Conservation (phyloP, 1,140 invertebrate species). For the Meloidogyne floridensis region DNA sequence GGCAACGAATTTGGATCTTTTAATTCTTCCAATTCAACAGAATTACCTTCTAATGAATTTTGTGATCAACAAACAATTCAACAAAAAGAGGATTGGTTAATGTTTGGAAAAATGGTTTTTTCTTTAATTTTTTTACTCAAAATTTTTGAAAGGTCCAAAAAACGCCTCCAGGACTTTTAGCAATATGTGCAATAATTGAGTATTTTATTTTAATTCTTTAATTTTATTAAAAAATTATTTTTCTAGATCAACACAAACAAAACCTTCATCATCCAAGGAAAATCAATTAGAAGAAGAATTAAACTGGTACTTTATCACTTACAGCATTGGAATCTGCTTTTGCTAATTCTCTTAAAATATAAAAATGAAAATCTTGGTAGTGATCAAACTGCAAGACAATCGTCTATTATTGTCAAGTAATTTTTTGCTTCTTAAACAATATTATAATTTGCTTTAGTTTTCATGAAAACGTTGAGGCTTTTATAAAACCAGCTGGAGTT, state of each 20-base stretch:
- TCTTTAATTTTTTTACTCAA: no score
- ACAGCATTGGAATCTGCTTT: no score
- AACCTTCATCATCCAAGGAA: not conserved
- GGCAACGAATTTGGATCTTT: not conserved
- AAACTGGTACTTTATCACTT: no score
- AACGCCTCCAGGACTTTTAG: constrained; percentile 16
- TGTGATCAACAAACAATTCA: not conserved
- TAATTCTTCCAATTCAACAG: not conserved
- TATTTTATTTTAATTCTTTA: not conserved
- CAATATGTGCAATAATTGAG: constrained; percentile 5
- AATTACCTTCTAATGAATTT: not conserved
- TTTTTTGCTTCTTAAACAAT: no score
- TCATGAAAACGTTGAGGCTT: no score
- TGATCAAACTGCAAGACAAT: no score
- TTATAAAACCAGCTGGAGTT: no score
- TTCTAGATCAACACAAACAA: not conserved
- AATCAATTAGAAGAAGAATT: not conserved
- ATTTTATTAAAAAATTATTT: no score
- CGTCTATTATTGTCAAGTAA: no score
- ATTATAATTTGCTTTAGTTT: no score
- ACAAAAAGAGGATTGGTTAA: not conserved
- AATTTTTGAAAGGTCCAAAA: constrained; percentile 7
- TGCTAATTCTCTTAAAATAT: no score
- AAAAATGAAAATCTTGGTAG: no score
- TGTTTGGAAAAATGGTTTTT: not conserved